Percentiles rank a stretch among this genome's conserved stretches.
Conservation (phyloP, 2,888 invertebrate species). For the Seladonia tumulorum region DNA sequence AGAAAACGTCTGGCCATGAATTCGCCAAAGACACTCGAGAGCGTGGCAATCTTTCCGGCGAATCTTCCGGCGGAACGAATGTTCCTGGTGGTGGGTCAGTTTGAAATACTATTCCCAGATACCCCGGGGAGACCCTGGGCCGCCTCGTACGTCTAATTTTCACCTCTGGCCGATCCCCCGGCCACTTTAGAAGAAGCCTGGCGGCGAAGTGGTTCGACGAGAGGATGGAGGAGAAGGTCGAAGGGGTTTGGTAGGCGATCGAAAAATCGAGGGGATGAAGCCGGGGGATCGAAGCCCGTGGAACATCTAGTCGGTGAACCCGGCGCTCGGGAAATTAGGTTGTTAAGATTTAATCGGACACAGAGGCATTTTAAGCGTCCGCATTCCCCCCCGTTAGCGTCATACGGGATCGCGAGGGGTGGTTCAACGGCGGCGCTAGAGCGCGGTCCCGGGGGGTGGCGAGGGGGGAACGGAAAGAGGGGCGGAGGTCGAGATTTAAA, state of each 20-base stretch:
- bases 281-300: constrained; percentile 16
- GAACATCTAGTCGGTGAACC: constrained; percentile 31
- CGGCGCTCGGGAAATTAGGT: constrained; percentile 52
- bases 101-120: constrained; percentile 9
- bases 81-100: neutral
- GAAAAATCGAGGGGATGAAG: constrained; percentile 10
- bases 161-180: constrained; percentile 1
- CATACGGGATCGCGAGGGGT: neutral
- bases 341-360: constrained; percentile 63
- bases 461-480: neutral
- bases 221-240: constrained; percentile 2
- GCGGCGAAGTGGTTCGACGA: neutral
- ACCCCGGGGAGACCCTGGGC: neutral
- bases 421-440: neutral
- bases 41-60: neutral
- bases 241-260: neutral
- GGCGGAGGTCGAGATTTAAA: constrained; percentile 50
- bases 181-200: neutral
- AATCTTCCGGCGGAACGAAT: neutral
- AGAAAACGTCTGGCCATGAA: neutral
- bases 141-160: constrained; percentile 21
- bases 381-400: constrained; percentile 15
- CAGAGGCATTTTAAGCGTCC: constrained; percentile 51
- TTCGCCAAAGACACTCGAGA: constrained; percentile 12
- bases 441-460: neutral